These are phyloP conservation scores for Rhagonycha fulva DNA, from an alignment of 2,888 invertebrate genomes.

Conservation along the genomic window DNA sequence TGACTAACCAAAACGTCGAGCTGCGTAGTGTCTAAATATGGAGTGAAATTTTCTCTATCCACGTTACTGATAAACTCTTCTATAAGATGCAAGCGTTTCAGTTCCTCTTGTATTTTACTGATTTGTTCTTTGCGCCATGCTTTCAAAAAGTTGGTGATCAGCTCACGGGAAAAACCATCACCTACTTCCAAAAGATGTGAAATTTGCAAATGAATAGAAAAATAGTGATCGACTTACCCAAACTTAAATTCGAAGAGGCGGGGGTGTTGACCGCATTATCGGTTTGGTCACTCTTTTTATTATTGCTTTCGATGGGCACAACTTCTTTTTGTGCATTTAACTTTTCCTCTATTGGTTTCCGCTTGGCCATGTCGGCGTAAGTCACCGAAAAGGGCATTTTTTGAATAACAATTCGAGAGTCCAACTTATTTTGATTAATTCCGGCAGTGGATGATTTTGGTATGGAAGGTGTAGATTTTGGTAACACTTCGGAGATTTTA, in stretches of 20 bases:
- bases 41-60: conserved; percentile 37
- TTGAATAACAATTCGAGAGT: conserved; percentile 34
- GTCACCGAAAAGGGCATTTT: conserved; percentile 47
- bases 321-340: background rate
- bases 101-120: conserved; percentile 46
- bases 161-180: conserved; percentile 22
- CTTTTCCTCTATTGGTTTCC: conserved; percentile 1
- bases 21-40: conserved; percentile 21
- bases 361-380: conserved; percentile 45
- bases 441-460: background rate
- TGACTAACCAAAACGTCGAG: conserved; percentile 15
- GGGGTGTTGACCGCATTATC: background rate
- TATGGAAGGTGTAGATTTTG: background rate
- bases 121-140: conserved; percentile 48
- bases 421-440: background rate
- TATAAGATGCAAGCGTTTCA: conserved; percentile 46
- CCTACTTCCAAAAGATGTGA: no score
- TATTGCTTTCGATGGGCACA: background rate
- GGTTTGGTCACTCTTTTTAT: background rate
- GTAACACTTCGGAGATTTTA: background rate
- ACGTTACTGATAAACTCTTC: conserved; percentile 46
- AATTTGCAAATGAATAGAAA: no score
- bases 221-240: background rate
- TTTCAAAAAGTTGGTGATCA: conserved; percentile 43
- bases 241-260: background rate